phyloP scores from a whole-genome alignment of 1,140 invertebrate species.

The Drosophila dunni region DNA sequence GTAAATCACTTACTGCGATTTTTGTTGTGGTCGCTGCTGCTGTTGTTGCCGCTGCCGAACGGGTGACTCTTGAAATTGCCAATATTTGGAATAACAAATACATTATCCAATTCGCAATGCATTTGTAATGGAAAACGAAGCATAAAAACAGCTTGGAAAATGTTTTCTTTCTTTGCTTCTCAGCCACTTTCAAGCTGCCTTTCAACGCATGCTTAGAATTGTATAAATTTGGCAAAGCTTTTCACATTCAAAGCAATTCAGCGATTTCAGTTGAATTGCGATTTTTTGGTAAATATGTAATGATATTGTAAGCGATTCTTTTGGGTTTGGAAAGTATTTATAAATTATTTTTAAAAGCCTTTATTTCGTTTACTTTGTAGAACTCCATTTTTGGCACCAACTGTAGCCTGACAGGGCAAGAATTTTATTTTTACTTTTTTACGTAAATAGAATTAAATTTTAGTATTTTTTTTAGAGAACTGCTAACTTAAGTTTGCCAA shows the following conservation, averaged over 20 bases:
- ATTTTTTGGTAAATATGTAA: not conserved
- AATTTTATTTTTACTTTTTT: no score
- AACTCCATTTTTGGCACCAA: not conserved
- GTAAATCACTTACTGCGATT: conserved; percentile 21
- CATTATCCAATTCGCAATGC: conserved; percentile 24
- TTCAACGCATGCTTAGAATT: not conserved
- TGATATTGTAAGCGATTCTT: no score
- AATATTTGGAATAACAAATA: conserved; percentile 4
- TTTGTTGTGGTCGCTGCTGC: not conserved
- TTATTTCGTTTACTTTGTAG: no score
- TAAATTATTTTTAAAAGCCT: no score
- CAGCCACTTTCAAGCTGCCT: not conserved
- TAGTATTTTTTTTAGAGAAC: no score
- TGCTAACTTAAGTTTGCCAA: no score
- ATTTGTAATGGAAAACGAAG: conserved; percentile 17
- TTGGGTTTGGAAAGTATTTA: no score
- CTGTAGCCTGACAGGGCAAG: not conserved
- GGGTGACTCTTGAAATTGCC: conserved; percentile 3
- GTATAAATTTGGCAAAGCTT: not conserved
- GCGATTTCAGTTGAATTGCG: not conserved
- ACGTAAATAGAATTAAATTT: no score
- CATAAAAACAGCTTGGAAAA: not conserved
- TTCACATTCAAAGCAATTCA: not conserved
- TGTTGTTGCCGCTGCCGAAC: not conserved
- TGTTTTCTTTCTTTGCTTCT: not conserved